Conservation (phyloP, 2,113 vertebrate species). For the Pagrus major region DNA sequence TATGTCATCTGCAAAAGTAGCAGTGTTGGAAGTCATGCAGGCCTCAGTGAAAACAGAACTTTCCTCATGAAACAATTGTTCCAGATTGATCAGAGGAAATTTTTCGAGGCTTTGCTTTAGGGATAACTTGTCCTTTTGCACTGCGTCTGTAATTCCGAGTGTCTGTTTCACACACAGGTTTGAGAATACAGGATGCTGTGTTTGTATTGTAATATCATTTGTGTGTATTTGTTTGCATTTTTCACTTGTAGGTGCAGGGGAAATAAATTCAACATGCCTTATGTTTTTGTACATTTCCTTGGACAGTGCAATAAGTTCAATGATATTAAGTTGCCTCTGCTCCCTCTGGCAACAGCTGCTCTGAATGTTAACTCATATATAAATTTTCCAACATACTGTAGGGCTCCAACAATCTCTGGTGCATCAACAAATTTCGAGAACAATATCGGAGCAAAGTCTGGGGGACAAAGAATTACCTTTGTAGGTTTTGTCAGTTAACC, state of each 20-base stretch:
- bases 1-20: conserved; percentile 43
- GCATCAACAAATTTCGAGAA: not conserved
- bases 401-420: not conserved
- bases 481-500: not conserved
- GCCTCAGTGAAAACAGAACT: conserved; percentile 16
- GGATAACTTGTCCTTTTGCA: conserved; percentile 42
- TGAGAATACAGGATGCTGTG: conserved; percentile 44
- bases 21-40: conserved; percentile 34
- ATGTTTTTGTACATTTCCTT: conserved; percentile 43
- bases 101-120: conserved; percentile 50
- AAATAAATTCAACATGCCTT: conserved; percentile 83
- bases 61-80: conserved; percentile 33
- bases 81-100: conserved; percentile 30
- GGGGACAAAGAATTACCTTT: not conserved
- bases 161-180: conserved; percentile 48
- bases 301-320: not conserved
- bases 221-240: conserved; percentile 71
- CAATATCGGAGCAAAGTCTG: not conserved
- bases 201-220: conserved; percentile 67
- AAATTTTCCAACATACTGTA: not conserved
- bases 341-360: not conserved
- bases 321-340: not conserved
- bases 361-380: not conserved
- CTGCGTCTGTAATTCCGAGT: conserved; percentile 50
- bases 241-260: conserved; percentile 73